Percentiles rank a stretch among this genome's conserved stretches.
Conservation (phyloP, 2,888 invertebrate genomes). For the Cosmopolites sordidus region DNA sequence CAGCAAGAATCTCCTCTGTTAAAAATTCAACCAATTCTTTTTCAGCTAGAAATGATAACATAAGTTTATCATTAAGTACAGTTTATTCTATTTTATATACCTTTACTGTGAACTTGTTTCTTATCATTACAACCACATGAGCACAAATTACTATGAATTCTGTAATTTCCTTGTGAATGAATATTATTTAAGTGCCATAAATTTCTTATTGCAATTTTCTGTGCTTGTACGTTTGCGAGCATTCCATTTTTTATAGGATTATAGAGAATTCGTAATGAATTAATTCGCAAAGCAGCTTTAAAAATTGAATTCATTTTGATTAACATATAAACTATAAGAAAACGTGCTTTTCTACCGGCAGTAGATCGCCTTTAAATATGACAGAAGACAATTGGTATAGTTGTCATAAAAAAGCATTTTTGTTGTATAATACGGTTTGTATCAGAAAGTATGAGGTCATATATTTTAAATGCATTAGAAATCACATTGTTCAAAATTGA, state of each 20-base stretch:
- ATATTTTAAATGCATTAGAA: too few species aligned
- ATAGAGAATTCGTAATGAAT: constrained; percentile 35
- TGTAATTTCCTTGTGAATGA: constrained; percentile 39
- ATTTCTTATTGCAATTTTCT: constrained; percentile 57
- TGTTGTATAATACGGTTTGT: too few species aligned
- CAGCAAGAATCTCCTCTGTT: constrained; percentile 88
- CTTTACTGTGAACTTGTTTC: constrained; percentile 65
- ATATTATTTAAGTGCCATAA: constrained; percentile 68
- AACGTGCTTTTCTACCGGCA: constrained; percentile 17
- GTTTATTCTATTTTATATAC: constrained; percentile 46
- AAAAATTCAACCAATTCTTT: constrained; percentile 86
- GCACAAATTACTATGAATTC: constrained; percentile 59
- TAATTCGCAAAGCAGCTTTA: constrained; percentile 56
- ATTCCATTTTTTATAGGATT: constrained; percentile 41
- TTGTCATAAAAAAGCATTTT: not conserved
- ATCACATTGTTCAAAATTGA: too few species aligned
- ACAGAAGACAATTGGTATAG: not conserved
- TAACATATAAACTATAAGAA: constrained; percentile 3
- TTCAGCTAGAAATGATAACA: constrained; percentile 58
- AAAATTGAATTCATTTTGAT: constrained; percentile 66
- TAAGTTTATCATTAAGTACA: not conserved
- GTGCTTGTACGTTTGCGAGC: constrained; percentile 26
- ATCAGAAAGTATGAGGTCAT: too few species aligned
- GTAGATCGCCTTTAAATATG: not conserved
- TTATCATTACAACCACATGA: constrained; percentile 61